Percentiles rank a stretch among this genome's conserved stretches.
Evolutionary conservation across 2,797 vertebrate genomes (phyloP).

Genomic region (Pangasius larnaudii): DNA sequence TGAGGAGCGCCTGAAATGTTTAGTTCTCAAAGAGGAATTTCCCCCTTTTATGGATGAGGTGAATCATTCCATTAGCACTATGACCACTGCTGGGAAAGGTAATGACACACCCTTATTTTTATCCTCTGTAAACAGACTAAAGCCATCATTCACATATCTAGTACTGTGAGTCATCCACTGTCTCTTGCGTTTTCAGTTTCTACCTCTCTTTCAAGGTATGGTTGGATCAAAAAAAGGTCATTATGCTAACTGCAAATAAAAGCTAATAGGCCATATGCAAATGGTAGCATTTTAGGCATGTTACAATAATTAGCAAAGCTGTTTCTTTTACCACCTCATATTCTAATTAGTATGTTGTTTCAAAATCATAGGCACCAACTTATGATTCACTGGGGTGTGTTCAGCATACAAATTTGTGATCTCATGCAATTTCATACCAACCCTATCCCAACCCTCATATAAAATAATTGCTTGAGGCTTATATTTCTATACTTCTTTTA

Average conservation of each 20-base stretch:
- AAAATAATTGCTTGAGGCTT: background rate
- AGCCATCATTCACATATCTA: background rate
- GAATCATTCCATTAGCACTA: slow-evolving; percentile 68
- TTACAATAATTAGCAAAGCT: background rate
- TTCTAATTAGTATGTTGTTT: background rate
- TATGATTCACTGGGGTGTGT: slow-evolving; percentile 11
- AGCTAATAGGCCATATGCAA: background rate
- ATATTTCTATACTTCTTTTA: background rate
- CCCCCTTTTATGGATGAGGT: slow-evolving; percentile 75
- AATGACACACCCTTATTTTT: slow-evolving; percentile 30
- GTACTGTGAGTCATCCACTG: background rate
- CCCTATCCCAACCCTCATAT: background rate
- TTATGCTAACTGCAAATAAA: background rate
- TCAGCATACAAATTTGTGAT: background rate
- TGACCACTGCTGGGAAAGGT: slow-evolving; percentile 78
- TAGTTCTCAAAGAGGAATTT: slow-evolving; percentile 85
- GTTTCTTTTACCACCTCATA: background rate
- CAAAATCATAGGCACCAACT: background rate
- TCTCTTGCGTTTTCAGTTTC: background rate
- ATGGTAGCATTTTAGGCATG: background rate
- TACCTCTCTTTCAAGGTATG: background rate
- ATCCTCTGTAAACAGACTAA: background rate
- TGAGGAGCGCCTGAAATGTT: slow-evolving; percentile 72
- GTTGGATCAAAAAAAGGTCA: background rate
- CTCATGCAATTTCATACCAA: background rate